These are phyloP conservation scores for Emydocephalus ijimae DNA, from an alignment of 2,113 vertebrate genomes.

Conservation along the genomic window DNA sequence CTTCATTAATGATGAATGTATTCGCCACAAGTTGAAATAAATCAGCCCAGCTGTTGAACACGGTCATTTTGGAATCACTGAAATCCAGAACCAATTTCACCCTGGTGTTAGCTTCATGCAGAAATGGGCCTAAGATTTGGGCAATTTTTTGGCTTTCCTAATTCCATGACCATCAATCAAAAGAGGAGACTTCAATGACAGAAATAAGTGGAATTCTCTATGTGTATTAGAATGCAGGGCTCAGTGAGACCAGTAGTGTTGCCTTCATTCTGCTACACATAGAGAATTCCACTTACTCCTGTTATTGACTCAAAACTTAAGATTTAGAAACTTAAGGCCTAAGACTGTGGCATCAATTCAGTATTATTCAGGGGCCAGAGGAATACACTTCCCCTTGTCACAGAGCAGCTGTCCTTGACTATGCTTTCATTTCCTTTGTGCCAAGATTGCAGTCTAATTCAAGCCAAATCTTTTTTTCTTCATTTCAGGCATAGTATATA, in stretches of 20 bases:
- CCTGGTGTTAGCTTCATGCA: background rate
- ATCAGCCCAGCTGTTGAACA: background rate
- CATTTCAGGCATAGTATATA: background rate
- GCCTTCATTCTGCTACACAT: too few relatives aligned
- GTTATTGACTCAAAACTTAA: background rate
- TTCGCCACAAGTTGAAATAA: background rate
- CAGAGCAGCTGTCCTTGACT: background rate
- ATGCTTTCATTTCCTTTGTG: background rate
- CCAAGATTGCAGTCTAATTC: background rate
- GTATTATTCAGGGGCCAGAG: background rate
- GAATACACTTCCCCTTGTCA: background rate
- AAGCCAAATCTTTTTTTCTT: background rate
- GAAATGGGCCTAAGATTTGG: background rate
- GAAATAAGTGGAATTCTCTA: background rate
- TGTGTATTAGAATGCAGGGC: background rate
- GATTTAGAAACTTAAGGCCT: background rate
- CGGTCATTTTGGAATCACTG: background rate
- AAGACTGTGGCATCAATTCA: background rate
- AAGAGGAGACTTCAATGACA: background rate
- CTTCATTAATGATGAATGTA: background rate
- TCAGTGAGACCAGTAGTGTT: background rate
- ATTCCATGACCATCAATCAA: background rate
- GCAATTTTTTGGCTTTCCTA: background rate
- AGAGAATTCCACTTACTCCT: background rate
- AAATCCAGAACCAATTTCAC: background rate